These are phyloP conservation scores for Neogale vison DNA, from an alignment of 2,113 vertebrate species.

Conservation along the genomic window DNA sequence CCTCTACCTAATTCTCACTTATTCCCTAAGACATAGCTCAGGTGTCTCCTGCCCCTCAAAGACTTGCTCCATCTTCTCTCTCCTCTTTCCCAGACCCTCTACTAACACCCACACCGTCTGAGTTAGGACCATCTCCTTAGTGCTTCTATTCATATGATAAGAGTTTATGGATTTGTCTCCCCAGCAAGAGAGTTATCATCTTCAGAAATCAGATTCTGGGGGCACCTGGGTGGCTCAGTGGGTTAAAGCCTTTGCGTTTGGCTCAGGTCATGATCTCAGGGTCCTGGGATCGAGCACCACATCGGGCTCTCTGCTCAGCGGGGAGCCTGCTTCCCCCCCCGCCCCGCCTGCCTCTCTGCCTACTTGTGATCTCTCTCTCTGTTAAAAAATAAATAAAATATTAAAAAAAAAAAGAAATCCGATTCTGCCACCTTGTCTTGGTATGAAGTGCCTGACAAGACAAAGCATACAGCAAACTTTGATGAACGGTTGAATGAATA, in stretches of 20 bases:
- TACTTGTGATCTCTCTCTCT: too few species aligned
- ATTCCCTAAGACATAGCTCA: not conserved
- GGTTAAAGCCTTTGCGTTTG: too few species aligned
- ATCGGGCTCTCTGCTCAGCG: too few species aligned
- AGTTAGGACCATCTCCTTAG: not conserved
- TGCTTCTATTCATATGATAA: not conserved
- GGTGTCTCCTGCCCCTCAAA: not conserved
- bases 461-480: not conserved
- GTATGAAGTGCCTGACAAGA: not conserved
- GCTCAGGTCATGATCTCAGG: too few species aligned
- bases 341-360: too few species aligned
- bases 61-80: not conserved
- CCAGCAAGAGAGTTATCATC: not conserved
- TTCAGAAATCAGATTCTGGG: not conserved
- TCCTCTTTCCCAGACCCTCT: not conserved
- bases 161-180: not conserved
- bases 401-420: too few species aligned
- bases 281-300: too few species aligned
- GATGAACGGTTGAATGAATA: not conserved
- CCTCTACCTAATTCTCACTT: not conserved
- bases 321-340: too few species aligned
- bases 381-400: too few species aligned
- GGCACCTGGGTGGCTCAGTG: too few species aligned
- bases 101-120: not conserved
- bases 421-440: not conserved